Percentiles rank a stretch among this genome's conserved stretches.
These are phyloP conservation scores for Mesorhabditis belari DNA, from an alignment of 2,888 invertebrate genomes.

Conservation along the genomic window DNA sequence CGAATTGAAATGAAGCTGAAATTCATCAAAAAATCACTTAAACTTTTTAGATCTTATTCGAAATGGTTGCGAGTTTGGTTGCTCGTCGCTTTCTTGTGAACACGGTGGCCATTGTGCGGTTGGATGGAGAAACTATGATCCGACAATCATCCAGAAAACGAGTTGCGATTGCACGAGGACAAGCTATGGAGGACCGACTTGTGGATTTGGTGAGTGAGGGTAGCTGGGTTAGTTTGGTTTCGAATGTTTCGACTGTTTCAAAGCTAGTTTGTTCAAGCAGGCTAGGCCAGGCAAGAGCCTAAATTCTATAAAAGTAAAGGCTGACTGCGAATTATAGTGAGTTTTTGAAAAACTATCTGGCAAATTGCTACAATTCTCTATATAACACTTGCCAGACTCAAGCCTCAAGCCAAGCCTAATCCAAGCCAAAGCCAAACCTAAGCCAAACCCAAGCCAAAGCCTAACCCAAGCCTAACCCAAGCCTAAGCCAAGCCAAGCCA, in stretches of 20 bases:
- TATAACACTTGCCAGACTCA: too few relatives aligned
- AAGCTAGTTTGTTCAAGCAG: not conserved
- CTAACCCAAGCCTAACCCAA: too few relatives aligned
- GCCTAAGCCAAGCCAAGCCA: too few relatives aligned
- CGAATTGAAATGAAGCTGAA: too few relatives aligned
- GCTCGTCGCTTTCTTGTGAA: conserved; percentile 31
- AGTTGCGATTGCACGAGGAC: conserved; percentile 43
- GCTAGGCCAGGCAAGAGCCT: too few relatives aligned
- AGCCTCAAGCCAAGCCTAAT: too few relatives aligned
- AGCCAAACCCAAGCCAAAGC: too few relatives aligned
- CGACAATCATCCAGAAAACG: conserved; percentile 17
- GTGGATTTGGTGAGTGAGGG: conserved; percentile 8
- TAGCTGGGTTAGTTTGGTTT: not conserved
- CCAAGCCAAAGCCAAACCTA: too few relatives aligned
- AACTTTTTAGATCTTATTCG: conserved; percentile 25
- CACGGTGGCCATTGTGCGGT: conserved; percentile 47
- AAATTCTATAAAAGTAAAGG: too few relatives aligned
- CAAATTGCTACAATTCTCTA: too few relatives aligned
- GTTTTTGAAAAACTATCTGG: too few relatives aligned
- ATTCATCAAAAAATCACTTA: not conserved
- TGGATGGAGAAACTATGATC: conserved; percentile 39
- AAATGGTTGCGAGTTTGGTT: conserved; percentile 36
- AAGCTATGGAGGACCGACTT: conserved; percentile 35
- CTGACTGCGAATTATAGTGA: too few relatives aligned
- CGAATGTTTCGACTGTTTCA: not conserved